These are phyloP conservation scores for Cyclophora albipunctata DNA, from an alignment of 2,888 invertebrate genomes.

Conservation along the genomic window DNA sequence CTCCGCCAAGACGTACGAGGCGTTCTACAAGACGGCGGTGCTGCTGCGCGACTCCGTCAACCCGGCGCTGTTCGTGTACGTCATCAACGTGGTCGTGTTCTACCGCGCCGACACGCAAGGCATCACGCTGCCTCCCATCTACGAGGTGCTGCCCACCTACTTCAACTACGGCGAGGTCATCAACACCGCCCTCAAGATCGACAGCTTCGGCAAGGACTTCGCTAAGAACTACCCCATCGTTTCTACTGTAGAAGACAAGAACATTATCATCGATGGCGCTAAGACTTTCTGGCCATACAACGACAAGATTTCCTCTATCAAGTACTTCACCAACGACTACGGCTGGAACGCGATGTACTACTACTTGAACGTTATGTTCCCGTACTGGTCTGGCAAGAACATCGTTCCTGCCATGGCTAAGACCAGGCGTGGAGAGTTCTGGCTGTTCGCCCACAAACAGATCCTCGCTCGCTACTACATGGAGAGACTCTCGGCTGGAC, in stretches of 20 bases:
- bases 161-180: constrained; percentile 82
- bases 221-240: constrained; percentile 43
- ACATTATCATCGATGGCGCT: constrained; percentile 76
- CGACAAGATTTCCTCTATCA: constrained; percentile 73
- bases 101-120: constrained; percentile 79
- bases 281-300: constrained; percentile 74
- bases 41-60: constrained; percentile 81
- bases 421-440: constrained; percentile 15
- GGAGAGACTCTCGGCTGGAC: constrained; percentile 82
- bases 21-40: constrained; percentile 80
- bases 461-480: constrained; percentile 82
- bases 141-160: constrained; percentile 83
- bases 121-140: constrained; percentile 80
- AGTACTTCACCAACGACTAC: constrained; percentile 84
- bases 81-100: constrained; percentile 77
- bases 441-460: constrained; percentile 73
- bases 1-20: constrained; percentile 81
- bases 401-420: constrained; percentile 55
- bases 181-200: constrained; percentile 77
- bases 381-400: constrained; percentile 78
- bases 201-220: constrained; percentile 47
- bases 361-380: constrained; percentile 76
- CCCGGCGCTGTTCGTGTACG: constrained; percentile 81
- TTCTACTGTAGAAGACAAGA: constrained; percentile 47
- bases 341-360: constrained; percentile 80